A percentile compares a stretch with the other conserved stretches of the same genome.
Evolutionary conservation across 1,140 invertebrate genomes (phyloP).

Genomic region (Aphidius gifuensis): DNA sequence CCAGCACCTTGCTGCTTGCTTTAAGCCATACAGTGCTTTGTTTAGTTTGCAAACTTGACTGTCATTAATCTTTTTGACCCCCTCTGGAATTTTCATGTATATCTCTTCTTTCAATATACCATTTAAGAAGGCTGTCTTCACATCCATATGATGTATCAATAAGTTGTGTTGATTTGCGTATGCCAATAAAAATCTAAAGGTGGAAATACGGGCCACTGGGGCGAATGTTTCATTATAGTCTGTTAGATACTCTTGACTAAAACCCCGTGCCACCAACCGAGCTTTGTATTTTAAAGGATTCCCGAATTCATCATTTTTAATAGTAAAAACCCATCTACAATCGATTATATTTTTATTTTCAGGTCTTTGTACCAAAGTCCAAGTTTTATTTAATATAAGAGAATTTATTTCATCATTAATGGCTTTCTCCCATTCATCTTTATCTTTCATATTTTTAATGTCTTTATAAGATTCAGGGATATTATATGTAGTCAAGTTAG

Average conservation of each 20-base stretch:
- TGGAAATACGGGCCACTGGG: slow-evolving; percentile 23
- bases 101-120: slow-evolving; percentile 38
- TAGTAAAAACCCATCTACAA: slow-evolving; percentile 25
- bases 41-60: slow-evolving; percentile 27
- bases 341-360: slow-evolving; percentile 37
- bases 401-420: slow-evolving; percentile 45
- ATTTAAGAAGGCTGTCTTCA: slow-evolving; percentile 42
- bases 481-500: slow-evolving; percentile 1
- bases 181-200: slow-evolving; percentile 45
- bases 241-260: slow-evolving; percentile 37
- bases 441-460: slow-evolving; percentile 38
- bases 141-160: slow-evolving; percentile 43
- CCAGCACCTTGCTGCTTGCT: slow-evolving; percentile 47
- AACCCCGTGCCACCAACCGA: slow-evolving; percentile 49
- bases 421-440: slow-evolving; percentile 39
- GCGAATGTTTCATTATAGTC: slow-evolving; percentile 41
- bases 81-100: slow-evolving; percentile 37
- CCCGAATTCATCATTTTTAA: slow-evolving; percentile 30
- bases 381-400: slow-evolving; percentile 42
- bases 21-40: slow-evolving; percentile 38
- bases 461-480: slow-evolving; percentile 30
- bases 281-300: slow-evolving; percentile 44
- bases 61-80: slow-evolving; percentile 17
- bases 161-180: slow-evolving; percentile 49
- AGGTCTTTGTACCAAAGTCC: slow-evolving; percentile 41